These are phyloP conservation scores for Actinopyga echinites DNA, from an alignment of 53 echinoderm and acorn worm genomes.

Conservation along the genomic window DNA sequence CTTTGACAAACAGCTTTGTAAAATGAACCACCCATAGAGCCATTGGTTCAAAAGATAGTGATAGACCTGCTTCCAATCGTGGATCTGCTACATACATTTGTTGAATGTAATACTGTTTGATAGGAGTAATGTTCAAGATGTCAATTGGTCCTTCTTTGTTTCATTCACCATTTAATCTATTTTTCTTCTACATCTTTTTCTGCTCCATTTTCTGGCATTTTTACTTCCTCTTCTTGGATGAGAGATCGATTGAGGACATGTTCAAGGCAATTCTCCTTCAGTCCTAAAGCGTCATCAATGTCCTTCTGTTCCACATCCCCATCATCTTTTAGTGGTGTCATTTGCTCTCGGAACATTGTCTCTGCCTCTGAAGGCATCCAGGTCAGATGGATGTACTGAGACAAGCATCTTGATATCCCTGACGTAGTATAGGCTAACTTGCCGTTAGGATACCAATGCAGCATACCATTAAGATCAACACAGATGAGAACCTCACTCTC, in stretches of 20 bases:
- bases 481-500: background rate
- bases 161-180: no score
- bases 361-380: constrained; percentile 1
- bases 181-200: no score
- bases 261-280: background rate
- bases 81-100: no score
- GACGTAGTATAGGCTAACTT: background rate
- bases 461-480: constrained; percentile 8
- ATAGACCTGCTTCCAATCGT: no score
- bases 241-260: background rate
- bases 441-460: background rate
- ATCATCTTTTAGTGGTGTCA: background rate
- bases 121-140: no score
- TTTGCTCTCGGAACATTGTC: background rate
- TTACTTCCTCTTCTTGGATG: background rate
- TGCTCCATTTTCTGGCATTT: background rate
- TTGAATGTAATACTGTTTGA: no score
- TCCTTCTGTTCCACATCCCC: background rate
- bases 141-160: no score
- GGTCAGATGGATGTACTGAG: constrained; percentile 13
- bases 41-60: no score
- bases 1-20: no score
- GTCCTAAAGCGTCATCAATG: background rate
- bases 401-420: constrained; percentile 10
- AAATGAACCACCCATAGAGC: no score